Evolutionary conservation across 2,113 vertebrate species (phyloP).

Genomic region (Cnemophilus loriae): DNA sequence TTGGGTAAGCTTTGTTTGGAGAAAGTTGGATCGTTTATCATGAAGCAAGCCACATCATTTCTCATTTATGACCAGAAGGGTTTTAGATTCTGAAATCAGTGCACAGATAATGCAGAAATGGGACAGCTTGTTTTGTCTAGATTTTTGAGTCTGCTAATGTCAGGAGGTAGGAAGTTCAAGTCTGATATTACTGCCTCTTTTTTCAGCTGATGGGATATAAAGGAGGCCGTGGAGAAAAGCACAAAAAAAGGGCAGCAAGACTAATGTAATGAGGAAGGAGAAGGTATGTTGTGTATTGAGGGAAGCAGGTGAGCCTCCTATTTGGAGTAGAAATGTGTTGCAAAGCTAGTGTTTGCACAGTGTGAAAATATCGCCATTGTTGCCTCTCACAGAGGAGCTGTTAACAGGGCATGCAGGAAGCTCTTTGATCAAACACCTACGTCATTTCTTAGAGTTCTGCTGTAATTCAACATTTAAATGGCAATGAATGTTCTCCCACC

Average conservation of each 20-base stretch:
- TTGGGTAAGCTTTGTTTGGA: not conserved
- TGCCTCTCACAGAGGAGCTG: not conserved
- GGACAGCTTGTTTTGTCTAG: slow-evolving; percentile 38
- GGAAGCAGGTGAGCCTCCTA: not conserved
- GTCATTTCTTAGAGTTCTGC: not conserved
- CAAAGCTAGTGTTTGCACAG: not conserved
- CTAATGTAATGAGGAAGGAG: not conserved
- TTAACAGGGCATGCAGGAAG: not conserved
- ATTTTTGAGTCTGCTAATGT: not conserved
- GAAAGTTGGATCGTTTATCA: not conserved
- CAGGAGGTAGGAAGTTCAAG: slow-evolving; percentile 16
- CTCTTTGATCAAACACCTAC: not conserved
- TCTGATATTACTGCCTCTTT: not conserved
- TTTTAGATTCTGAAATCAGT: not conserved
- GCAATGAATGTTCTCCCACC: not conserved
- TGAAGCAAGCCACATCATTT: not conserved
- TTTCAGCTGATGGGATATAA: not conserved
- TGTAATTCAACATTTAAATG: not conserved
- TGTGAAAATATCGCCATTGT: not conserved
- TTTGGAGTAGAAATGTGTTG: not conserved
- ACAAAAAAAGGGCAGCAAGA: not conserved
- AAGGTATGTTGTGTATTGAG: not conserved
- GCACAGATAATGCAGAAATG: not conserved
- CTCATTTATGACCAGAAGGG: not conserved
- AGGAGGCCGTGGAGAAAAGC: not conserved